Conservation (phyloP, 2,888 invertebrate genomes). For the Apotomis turbidana region DNA sequence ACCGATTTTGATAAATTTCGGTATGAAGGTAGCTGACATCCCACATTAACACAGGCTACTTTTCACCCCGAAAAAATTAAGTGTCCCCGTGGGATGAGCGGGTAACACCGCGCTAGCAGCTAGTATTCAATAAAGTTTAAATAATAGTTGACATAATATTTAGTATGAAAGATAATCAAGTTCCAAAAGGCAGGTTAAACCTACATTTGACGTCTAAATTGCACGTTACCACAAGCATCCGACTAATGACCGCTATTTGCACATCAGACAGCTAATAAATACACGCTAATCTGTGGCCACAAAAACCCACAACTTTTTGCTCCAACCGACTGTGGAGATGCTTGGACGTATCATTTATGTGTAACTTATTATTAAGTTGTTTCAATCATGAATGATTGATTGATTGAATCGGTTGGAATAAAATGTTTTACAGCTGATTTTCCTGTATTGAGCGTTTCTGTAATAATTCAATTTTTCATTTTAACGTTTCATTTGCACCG, state of each 20-base stretch:
- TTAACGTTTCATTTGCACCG: too few species aligned
- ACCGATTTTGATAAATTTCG: too few species aligned
- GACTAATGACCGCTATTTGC: not conserved
- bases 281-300: not conserved
- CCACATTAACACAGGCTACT: too few species aligned
- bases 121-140: too few species aligned
- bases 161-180: too few species aligned
- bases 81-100: too few species aligned
- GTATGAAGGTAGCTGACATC: too few species aligned
- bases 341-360: conserved; percentile 17
- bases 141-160: too few species aligned
- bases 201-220: not conserved
- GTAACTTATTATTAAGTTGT: conserved; percentile 16
- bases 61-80: too few species aligned
- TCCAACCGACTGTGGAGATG: conserved; percentile 1
- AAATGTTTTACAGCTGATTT: not conserved
- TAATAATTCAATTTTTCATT: too few species aligned
- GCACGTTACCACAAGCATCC: not conserved
- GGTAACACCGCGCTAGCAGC: too few species aligned
- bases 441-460: too few species aligned
- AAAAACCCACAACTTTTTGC: conserved; percentile 9
- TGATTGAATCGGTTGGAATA: not conserved
- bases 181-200: not conserved
- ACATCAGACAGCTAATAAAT: not conserved
- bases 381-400: conserved; percentile 5